These are phyloP conservation scores for Brevimyrus niger DNA, from an alignment of 2,113 vertebrate species.

Conservation along the genomic window DNA sequence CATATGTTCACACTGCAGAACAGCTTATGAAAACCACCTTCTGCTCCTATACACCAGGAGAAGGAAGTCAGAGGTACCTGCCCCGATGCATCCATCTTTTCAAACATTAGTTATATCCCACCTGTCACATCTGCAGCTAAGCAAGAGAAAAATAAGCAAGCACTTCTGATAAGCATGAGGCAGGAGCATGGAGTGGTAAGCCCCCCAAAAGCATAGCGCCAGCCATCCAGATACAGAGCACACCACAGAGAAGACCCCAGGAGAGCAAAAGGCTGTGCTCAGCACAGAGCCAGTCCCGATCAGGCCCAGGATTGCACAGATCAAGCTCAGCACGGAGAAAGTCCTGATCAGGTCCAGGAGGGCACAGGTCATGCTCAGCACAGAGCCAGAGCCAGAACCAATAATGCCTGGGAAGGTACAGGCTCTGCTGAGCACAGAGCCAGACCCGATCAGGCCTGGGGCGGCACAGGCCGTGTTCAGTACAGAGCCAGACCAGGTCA, in stretches of 20 bases:
- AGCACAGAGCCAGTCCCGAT: background rate
- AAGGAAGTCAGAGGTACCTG: background rate
- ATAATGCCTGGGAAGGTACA: no score
- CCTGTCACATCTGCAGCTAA: background rate
- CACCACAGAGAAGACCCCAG: background rate
- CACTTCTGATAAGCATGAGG: background rate
- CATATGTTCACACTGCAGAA: background rate
- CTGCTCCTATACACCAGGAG: background rate
- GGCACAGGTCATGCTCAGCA: background rate
- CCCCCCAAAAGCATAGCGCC: background rate
- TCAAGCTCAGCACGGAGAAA: background rate
- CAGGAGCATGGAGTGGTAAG: background rate
- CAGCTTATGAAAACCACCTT: background rate
- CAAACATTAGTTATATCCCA: background rate
- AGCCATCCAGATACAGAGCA: background rate
- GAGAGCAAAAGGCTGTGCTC: background rate
- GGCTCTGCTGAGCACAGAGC: no score
- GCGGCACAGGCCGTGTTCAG: no score
- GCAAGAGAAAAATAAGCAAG: background rate
- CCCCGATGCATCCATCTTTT: background rate
- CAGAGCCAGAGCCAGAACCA: background rate
- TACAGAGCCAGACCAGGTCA: background rate
- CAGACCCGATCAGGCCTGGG: background rate
- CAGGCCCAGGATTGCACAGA: background rate
- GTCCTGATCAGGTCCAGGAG: no score